Evolutionary conservation across 2,888 invertebrate genomes (phyloP), one percentile per base, ranked within the genome.

Genomic region (Mayetiola destructor): DNA sequence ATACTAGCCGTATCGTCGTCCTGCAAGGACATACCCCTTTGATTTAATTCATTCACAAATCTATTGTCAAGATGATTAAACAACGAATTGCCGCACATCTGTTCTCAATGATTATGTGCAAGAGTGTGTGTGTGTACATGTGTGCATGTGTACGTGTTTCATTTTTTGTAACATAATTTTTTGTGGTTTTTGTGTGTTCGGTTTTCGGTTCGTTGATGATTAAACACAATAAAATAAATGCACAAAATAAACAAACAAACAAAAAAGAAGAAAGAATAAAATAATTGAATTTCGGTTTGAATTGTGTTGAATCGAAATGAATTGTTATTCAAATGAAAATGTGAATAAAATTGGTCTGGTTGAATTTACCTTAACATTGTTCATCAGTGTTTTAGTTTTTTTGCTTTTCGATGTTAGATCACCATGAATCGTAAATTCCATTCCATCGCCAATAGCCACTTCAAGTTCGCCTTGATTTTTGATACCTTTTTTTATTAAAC

Each of bases 401-500:
- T 86, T 88, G 69, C 85, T 77, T 76, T 88, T 88, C 72, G 81
- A 84, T 73, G 81, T 82, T 63, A 84, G 75, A 76, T 91, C 89
- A 81, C 89, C 90, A 73, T 89, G 90, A 76, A 91, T 90, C 56
- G 89, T 90, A 68, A 91, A 89, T 73, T 91, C 91, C 87, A 91
- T 90, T 63, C 90, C 90, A 70, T 90, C 90, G 54, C 90, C 90
- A 67, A 91, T 89, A 61, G 90, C 89, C 62, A 91, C 89, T 76
- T 92, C 91, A 63, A 90, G 79, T 73, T 88, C 86, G 68, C 88
- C 88, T 76, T 88, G 86, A 66, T 85, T 84, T 73, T 90, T 91
- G 73, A 88, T 88, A 67, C 89, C 88, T 70, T 86, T 84, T 73
- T 85, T 87, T 66, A 88, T 80, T 64, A 89, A 82, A 57, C 88